Evolutionary conservation across 30 jellyfish, hydroid and myxozoan species (phyloP), one percentile per base, ranked within the genome.

Genomic region (Pelagia noctiluca): DNA sequence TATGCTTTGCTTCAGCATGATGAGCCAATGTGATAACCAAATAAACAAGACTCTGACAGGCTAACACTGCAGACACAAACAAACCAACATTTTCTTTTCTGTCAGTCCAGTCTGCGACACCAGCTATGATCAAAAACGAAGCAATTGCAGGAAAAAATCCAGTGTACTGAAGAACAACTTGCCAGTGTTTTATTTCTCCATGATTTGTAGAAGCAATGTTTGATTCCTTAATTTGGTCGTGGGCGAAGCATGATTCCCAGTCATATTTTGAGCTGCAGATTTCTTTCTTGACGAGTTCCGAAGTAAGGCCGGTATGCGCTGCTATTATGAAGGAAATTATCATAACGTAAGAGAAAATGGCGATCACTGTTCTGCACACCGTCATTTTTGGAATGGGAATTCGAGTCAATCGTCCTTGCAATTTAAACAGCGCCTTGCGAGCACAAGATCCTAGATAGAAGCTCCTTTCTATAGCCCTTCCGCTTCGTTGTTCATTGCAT

Each of bases 1-100:
- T 4, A 37, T 66, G 83, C 52, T 49, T 67, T 3, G 50, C 82
- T 80, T 46, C 22, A 0, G 84, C 60, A n/a, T 80, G 3, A 21
- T 65, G 52, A 30, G 38, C 16, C 23, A 50, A 28, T 12, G 79
- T 33, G 3, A 80, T 38, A 0, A 38, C 67, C 90, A 80, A 7
- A 5, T 65, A 80, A 12, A 80, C 84, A 2, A 80, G 83, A 50
- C 90, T 80, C 47, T 80, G 90, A 4, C 63, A 18, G 25, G 71
- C 83, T 3, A 80, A 53, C 5, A 80, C 37, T 23, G 31, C 61
- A 12, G 77, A 23, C 2, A 80, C 84, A 32, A 38, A 80, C 38
- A 80, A 50, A 19, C 84, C 90, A 35, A 66, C 2, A 24, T 49
- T 42, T 54, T 80, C 90, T 48, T 66, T 65, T 19, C 54, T 80